These are phyloP conservation scores for Picus viridis DNA, from an alignment of 2,797 vertebrate genomes.

Conservation along the genomic window DNA sequence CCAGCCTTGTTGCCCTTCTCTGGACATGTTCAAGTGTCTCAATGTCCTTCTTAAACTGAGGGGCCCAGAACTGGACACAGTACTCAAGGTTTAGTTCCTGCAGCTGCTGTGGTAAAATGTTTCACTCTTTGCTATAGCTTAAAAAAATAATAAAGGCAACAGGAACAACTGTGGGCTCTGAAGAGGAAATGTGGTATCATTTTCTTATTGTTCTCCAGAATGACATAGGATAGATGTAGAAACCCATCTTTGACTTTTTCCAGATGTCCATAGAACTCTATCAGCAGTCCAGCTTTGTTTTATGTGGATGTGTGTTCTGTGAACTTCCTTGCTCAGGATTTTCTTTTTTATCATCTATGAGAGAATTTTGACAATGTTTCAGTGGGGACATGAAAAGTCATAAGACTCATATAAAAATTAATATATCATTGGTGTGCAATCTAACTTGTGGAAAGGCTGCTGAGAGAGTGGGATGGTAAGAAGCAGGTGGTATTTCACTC, in stretches of 20 bases:
- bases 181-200: constrained; percentile 16
- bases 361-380: background rate
- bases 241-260: constrained; percentile 57
- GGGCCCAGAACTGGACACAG: too few relatives aligned
- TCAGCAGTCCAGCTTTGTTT: constrained; percentile 50
- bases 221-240: constrained; percentile 27
- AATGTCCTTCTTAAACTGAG: too few relatives aligned
- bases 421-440: background rate
- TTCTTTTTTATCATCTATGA: background rate
- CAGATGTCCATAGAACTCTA: constrained; percentile 4
- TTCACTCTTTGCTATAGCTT: background rate
- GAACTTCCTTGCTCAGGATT: constrained; percentile 20
- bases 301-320: background rate
- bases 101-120: background rate
- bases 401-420: constrained; percentile 18
- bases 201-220: constrained; percentile 37
- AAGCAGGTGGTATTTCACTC: background rate
- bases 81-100: background rate
- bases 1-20: too few relatives aligned
- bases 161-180: constrained; percentile 13
- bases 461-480: background rate
- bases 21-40: too few relatives aligned
- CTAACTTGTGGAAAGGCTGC: background rate
- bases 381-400: background rate
- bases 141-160: background rate